Conservation (phyloP, 1,140 invertebrate species). For the Asbolus verrucosus region DNA sequence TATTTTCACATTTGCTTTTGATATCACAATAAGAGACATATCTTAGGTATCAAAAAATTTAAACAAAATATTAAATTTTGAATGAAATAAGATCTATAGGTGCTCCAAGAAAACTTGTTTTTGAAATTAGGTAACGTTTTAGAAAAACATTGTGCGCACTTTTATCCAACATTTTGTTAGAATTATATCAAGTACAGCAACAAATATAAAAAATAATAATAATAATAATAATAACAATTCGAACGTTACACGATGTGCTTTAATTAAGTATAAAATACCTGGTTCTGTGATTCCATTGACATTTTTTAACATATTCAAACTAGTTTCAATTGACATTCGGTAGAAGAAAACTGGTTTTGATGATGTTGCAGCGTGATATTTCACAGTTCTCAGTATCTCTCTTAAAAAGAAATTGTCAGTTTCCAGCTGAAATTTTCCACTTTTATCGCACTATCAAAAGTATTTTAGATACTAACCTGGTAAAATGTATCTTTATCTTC, state of each 20-base stretch:
- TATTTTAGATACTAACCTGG: slow-evolving; percentile 43
- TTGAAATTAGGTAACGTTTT: too few relatives aligned
- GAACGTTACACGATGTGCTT: not conserved
- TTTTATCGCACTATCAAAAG: slow-evolving; percentile 9
- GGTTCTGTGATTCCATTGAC: not conserved
- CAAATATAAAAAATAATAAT: too few relatives aligned
- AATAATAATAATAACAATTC: too few relatives aligned
- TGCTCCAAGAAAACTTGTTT: too few relatives aligned
- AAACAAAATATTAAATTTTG: too few relatives aligned
- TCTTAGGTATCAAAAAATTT: too few relatives aligned
- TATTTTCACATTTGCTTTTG: too few relatives aligned
- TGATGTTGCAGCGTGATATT: slow-evolving; percentile 54
- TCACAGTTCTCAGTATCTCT: slow-evolving; percentile 46
- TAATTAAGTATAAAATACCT: slow-evolving; percentile 29
- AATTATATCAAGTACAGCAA: too few relatives aligned
- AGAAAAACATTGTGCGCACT: too few relatives aligned
- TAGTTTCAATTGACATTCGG: slow-evolving; percentile 65
- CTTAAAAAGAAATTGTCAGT: slow-evolving; percentile 48
- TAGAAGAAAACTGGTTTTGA: slow-evolving; percentile 68
- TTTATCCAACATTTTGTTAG: too few relatives aligned
- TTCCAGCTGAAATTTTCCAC: slow-evolving; percentile 46
- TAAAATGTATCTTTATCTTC: slow-evolving; percentile 54
- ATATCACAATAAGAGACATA: too few relatives aligned
- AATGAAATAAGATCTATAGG: too few relatives aligned
- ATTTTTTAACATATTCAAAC: slow-evolving; percentile 2